Percentiles rank a stretch among this genome's conserved stretches.
These are phyloP conservation scores for Ianthella basta DNA, from an alignment of 37 sponge, comb jelly and placozoan species.

Conservation along the genomic window DNA sequence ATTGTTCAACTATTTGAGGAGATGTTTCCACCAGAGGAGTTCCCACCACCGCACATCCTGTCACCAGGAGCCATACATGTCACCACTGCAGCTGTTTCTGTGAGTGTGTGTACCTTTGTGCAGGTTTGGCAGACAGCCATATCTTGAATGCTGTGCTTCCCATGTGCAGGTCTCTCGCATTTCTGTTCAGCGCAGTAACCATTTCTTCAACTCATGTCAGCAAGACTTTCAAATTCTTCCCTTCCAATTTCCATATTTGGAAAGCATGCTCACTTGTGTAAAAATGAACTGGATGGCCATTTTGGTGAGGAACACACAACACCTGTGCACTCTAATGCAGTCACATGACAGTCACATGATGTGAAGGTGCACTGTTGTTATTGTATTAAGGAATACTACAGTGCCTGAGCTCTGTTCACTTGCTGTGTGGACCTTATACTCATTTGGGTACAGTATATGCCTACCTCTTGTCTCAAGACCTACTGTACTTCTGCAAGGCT, in stretches of 20 bases:
- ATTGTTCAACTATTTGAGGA: neutral
- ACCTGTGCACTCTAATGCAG: too few relatives aligned
- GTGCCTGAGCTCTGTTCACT: too few relatives aligned
- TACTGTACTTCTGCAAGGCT: too few relatives aligned
- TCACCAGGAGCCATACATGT: neutral
- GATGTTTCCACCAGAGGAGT: neutral
- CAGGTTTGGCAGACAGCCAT: too few relatives aligned
- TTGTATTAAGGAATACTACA: too few relatives aligned
- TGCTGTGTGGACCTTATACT: too few relatives aligned
- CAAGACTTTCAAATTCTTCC: slow-evolving; percentile 35
- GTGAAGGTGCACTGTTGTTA: neutral
- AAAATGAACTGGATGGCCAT: slow-evolving; percentile 93
- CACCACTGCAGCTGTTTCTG: neutral
- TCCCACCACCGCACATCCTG: slow-evolving; percentile 1
- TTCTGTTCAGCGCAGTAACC: neutral
- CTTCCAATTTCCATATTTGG: slow-evolving; percentile 66
- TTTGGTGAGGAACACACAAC: slow-evolving; percentile 52
- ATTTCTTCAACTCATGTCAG: neutral
- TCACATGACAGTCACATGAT: too few relatives aligned
- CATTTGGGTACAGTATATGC: too few relatives aligned
- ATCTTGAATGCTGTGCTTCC: too few relatives aligned
- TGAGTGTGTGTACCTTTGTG: neutral
- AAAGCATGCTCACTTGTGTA: slow-evolving; percentile 75
- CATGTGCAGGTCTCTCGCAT: neutral
- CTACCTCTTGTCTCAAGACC: too few relatives aligned